Percentiles rank a stretch among this genome's conserved stretches.
phyloP scores from a whole-genome alignment of 1,140 invertebrate genomes.

The Caenorhabditis tropicalis region DNA sequence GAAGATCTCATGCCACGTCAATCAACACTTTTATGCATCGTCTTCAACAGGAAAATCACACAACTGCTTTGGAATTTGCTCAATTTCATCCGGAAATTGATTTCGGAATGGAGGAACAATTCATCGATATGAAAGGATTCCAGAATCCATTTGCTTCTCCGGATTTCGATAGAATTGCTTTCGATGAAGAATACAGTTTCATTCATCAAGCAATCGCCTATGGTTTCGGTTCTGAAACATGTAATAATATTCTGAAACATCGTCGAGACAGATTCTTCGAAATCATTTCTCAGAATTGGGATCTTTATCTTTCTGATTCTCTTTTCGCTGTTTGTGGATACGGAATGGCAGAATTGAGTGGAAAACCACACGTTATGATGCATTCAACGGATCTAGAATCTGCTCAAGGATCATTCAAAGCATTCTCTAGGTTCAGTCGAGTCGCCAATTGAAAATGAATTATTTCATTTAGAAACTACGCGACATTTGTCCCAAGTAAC shows the following conservation, averaged over 20 bases:
- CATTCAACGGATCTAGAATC: slow-evolving; percentile 1
- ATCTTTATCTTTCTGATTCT: neutral
- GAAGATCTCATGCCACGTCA: slow-evolving; percentile 6
- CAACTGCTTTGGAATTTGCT: slow-evolving; percentile 6
- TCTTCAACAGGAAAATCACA: neutral
- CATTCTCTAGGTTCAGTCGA: neutral
- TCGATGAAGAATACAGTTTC: slow-evolving; percentile 1
- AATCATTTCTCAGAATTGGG: neutral
- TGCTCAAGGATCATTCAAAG: slow-evolving; percentile 5
- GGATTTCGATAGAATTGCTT: slow-evolving; percentile 21
- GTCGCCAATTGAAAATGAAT: too few species aligned
- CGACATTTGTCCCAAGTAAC: slow-evolving; percentile 15
- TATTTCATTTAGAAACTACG: neutral
- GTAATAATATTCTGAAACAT: neutral
- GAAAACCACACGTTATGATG: slow-evolving; percentile 15
- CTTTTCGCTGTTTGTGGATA: neutral
- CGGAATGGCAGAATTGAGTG: slow-evolving; percentile 1
- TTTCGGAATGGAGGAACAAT: slow-evolving; percentile 12
- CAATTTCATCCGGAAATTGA: neutral
- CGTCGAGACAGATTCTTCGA: neutral
- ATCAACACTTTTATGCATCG: slow-evolving; percentile 15
- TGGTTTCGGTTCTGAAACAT: neutral
- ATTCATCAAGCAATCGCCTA: neutral
- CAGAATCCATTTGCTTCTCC: slow-evolving; percentile 4
- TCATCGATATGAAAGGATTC: neutral